Percentiles rank a stretch among this genome's conserved stretches.
Conservation (phyloP, 1,140 invertebrate genomes). For the Bombus cullumanus region DNA sequence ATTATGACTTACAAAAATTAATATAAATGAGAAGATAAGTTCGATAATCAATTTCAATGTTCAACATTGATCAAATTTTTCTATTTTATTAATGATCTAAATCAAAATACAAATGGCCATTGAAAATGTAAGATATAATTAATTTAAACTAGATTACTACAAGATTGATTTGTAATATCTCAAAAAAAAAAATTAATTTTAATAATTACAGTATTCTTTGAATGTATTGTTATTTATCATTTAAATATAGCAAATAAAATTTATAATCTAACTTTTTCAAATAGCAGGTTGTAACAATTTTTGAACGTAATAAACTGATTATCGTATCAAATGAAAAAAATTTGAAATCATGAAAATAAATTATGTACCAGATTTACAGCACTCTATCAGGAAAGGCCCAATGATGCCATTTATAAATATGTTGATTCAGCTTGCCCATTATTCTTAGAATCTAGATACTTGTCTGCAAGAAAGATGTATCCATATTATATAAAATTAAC, state of each 20-base stretch:
- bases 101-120: background rate
- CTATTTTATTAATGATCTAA: background rate
- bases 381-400: slow-evolving; percentile 77
- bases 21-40: slow-evolving; percentile 27
- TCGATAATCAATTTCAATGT: slow-evolving; percentile 64
- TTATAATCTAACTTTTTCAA: slow-evolving; percentile 1
- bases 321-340: slow-evolving; percentile 40
- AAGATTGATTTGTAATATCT: background rate
- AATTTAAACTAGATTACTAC: background rate
- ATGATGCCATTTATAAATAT: slow-evolving; percentile 80
- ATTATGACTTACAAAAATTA: slow-evolving; percentile 2
- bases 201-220: background rate
- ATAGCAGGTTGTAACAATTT: background rate
- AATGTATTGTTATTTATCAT: background rate
- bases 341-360: slow-evolving; percentile 78
- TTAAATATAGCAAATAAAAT: background rate
- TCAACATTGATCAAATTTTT: slow-evolving; percentile 10
- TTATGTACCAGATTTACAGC: slow-evolving; percentile 81
- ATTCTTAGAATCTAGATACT: slow-evolving; percentile 82
- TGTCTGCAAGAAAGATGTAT: slow-evolving; percentile 82
- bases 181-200: slow-evolving; percentile 2
- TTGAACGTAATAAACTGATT: slow-evolving; percentile 70
- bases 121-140: background rate
- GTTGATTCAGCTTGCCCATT: slow-evolving; percentile 82
- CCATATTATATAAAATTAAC: slow-evolving; percentile 71